Base-by-base conservation (phyloP, 2,113 vertebrate genomes). In the Bolborhynchus lineola region DNA sequence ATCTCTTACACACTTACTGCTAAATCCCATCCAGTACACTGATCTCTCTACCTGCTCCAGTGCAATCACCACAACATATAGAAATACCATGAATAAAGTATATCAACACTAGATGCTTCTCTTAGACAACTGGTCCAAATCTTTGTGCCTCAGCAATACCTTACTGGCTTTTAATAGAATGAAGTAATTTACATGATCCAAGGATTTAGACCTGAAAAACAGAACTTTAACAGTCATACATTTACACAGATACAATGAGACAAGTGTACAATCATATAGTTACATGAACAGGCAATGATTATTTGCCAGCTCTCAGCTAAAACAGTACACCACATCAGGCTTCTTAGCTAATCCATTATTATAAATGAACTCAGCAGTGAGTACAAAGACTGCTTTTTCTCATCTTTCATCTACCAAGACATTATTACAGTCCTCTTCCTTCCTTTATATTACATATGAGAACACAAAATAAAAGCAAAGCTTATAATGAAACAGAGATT, bases 261-360 rank as follows among this genome's bases (percentile, higher is more conserved):
- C 14, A 60, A 49, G 35, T 6, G n/a, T 17, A 65, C 31, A 39
- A 41, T n/a, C 1, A 0, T n/a, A 64, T 1, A 4, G n/a, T 41
- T 37, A 23, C 13, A 16, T 7, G 13, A 62, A 33, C 18, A 86
- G 55, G 17, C 1, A 2, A 68, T 37, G 11, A 69, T 29, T 47
- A 29, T 75, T 86, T 79, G 14, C 12, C 55, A 70, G 13, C 24
- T 80, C 21, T 70, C 44, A 69, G 39, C 10, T 65, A 15, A 64
- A 49, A 46, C 39, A 76, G 29, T 59, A 59, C 80, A 52, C 10
- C 10, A 47, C 13, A 23, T 69, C 55, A 60, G 80, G n/a, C 23
- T 63, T 80, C 84, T 75, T 59, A 29, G 15, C 16, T 55, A 33
- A 68, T 13, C 15, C 26, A 39, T 17, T 74, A 31, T 14, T 55